Base-by-base conservation (phyloP, 2,113 vertebrate genomes). In the Stegostoma tigrinum region DNA sequence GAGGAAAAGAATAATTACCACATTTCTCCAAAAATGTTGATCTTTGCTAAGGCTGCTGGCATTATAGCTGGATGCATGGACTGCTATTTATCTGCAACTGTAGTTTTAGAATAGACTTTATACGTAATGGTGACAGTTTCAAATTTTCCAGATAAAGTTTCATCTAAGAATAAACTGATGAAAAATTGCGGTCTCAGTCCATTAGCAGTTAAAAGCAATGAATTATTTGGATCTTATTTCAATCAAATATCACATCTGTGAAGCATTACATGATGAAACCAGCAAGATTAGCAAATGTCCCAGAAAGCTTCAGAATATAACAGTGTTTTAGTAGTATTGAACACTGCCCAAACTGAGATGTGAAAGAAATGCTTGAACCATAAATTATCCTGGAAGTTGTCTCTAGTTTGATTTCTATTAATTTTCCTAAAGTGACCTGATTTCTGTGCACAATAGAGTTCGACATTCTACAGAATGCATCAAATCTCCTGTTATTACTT, bases 171-270 rank as follows among this genome's bases (percentile, higher is more conserved):
- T 7, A 5, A 24, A 27, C 5, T 72, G 68, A 21, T n/a, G 34
- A 86, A 89, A 0, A 55, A 12, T 55, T 55, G 48, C 86, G 30
- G 48, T 89, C 75, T 38, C 86, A 52, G 86, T 89, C 21, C 48
- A 14, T 52, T 55, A 12, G 48, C 86, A 89, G 83, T 86, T 86
- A 86, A 86, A 86, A 86, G 10, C 23, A 48, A 86, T 86, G 83
- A 86, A 86, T 48, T 89, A 55, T 23, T 34, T 89, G 27, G 52
- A 89, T 55, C 52, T 61, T 90, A 90, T 90, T 80, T 34, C 27
- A 90, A 55, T 90, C 87, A 90, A 90, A 61, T 55, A 61, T 61
- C 87, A 90, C 52, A 90, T 90, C 87, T 90, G 87, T 12, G 27
- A 90, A 90, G n/a, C 27, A 61, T 52, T 86, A 86, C 48, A 42